Evolutionary conservation across 2,797 vertebrate species (phyloP).

Genomic region (Malurus splendens): DNA sequence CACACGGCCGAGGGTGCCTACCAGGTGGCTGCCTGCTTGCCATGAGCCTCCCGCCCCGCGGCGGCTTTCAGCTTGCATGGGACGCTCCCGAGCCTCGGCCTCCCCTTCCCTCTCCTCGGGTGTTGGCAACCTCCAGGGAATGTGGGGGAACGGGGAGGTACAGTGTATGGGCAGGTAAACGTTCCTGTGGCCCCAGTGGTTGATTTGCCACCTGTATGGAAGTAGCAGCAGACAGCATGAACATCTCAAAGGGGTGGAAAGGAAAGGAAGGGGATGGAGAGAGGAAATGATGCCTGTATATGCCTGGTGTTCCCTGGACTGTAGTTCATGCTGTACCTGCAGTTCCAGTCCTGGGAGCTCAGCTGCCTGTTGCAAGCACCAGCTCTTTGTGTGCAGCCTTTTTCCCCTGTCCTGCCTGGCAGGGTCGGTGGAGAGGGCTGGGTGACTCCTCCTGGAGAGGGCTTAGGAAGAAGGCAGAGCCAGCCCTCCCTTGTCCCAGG

Average conservation of each 20-base stretch:
- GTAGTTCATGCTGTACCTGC: not conserved
- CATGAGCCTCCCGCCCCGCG: slow-evolving; percentile 2
- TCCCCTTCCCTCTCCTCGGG: not conserved
- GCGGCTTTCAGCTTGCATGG: not conserved
- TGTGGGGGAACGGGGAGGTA: not conserved
- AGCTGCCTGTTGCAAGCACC: not conserved
- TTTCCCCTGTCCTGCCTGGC: not conserved
- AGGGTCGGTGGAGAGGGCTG: not conserved
- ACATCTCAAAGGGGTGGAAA: not conserved
- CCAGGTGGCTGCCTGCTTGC: slow-evolving; percentile 87
- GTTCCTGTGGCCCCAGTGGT: not conserved
- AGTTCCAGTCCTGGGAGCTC: not conserved
- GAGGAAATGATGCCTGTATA: not conserved
- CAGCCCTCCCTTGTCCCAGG: not conserved
- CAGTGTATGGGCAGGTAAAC: not conserved
- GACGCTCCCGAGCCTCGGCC: not conserved
- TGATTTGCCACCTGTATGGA: accelerated
- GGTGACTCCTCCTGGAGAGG: not conserved
- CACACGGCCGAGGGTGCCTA: slow-evolving; percentile 89
- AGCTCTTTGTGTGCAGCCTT: accelerated
- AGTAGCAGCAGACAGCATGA: accelerated
- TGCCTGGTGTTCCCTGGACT: not conserved
- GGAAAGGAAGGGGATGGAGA: not conserved
- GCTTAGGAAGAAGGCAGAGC: not conserved
- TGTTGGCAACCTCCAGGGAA: not conserved